Evolutionary conservation across 2,888 invertebrate species (phyloP).

Genomic region (Belgica antarctica): DNA sequence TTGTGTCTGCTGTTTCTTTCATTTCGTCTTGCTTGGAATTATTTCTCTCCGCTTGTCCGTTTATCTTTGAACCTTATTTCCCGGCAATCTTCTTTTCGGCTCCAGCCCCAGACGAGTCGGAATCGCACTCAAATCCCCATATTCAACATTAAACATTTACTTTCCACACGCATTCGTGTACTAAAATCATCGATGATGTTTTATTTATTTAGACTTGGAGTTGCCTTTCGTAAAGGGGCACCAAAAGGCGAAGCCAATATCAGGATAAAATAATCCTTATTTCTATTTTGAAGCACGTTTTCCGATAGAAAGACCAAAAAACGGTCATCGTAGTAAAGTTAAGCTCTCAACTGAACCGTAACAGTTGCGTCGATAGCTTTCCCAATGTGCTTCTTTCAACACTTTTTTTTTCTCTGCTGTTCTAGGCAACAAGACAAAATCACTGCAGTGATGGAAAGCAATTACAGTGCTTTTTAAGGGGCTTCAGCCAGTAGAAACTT

Average conservation of each 20-base stretch:
- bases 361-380: slow-evolving; percentile 13
- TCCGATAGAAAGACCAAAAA: slow-evolving; percentile 6
- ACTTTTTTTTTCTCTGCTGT: neutral
- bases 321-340: slow-evolving; percentile 8
- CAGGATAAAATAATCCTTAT: slow-evolving; percentile 10
- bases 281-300: slow-evolving; percentile 34
- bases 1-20: slow-evolving; percentile 18
- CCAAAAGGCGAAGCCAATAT: neutral
- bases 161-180: slow-evolving; percentile 25
- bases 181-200: slow-evolving; percentile 32
- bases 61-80: neutral
- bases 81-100: neutral
- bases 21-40: neutral
- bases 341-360: slow-evolving; percentile 8
- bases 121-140: neutral
- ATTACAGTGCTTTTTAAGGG: slow-evolving; percentile 7
- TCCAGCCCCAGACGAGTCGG: neutral
- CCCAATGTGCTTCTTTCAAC: neutral
- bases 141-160: slow-evolving; percentile 13
- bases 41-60: neutral
- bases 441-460: slow-evolving; percentile 23
- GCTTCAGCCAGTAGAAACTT: neutral
- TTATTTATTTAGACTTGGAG: slow-evolving; percentile 23
- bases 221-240: too few relatives aligned
- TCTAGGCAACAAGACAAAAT: neutral